A percentile compares a stretch with the other conserved stretches of the same genome.
phyloP scores from a whole-genome alignment of 2,888 invertebrate genomes.

The Dorcus parallelipipedus region DNA sequence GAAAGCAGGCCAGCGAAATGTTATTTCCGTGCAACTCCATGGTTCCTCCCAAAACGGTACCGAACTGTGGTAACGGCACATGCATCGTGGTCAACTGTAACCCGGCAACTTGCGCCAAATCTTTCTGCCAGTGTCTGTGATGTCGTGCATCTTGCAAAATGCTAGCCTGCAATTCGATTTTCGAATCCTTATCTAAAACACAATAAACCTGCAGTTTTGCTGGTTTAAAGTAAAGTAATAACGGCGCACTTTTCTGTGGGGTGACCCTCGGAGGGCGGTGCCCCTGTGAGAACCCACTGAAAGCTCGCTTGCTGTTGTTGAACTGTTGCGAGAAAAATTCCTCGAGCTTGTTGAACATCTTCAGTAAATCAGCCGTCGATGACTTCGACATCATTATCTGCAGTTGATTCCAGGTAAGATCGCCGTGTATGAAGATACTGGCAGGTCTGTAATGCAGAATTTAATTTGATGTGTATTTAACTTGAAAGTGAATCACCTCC shows the following conservation, averaged over 20 bases:
- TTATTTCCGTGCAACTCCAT: constrained; percentile 87
- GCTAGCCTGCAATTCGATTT: constrained; percentile 6
- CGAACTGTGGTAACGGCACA: constrained; percentile 64
- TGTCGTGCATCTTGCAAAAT: constrained; percentile 61
- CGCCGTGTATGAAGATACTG: constrained; percentile 87
- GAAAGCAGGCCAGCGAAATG: constrained; percentile 94
- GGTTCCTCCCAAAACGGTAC: constrained; percentile 82
- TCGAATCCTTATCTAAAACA: constrained; percentile 25
- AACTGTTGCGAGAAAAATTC: constrained; percentile 98
- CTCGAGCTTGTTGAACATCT: constrained; percentile 94
- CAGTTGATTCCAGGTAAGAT: constrained; percentile 91
- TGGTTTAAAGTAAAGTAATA: neutral
- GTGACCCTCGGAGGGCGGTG: constrained; percentile 37
- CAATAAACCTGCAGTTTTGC: neutral
- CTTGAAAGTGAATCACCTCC: constrained; percentile 48
- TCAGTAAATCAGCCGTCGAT: constrained; percentile 93
- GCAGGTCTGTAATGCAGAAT: constrained; percentile 62
- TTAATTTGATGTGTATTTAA: neutral
- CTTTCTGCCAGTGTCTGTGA: constrained; percentile 94
- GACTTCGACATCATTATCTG: constrained; percentile 96
- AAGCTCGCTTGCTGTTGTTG: constrained; percentile 90
- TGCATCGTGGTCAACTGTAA: constrained; percentile 72
- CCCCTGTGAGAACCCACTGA: constrained; percentile 50
- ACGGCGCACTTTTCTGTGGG: constrained; percentile 38
- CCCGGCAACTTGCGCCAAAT: constrained; percentile 76